Conservation (phyloP, 2,797 vertebrate genomes). For the Siniperca undulata region DNA sequence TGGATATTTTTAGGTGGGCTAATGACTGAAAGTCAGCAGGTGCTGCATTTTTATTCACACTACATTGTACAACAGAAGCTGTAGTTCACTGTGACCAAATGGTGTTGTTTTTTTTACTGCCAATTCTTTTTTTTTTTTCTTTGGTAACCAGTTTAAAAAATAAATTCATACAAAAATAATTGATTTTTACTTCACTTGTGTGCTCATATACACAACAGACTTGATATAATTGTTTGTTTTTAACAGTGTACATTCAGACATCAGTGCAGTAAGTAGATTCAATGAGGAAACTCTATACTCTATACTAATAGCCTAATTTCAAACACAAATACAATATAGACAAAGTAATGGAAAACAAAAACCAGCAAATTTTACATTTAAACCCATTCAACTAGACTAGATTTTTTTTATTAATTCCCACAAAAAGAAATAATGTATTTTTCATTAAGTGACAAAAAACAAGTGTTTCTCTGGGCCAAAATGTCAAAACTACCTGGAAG, state of each 20-base stretch:
- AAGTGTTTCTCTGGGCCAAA: not conserved
- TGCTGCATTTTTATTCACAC: conserved; percentile 26
- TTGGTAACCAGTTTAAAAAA: conserved; percentile 20
- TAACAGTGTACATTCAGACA: not conserved
- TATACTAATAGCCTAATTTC: not conserved
- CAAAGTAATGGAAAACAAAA: not conserved
- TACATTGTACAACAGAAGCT: not conserved
- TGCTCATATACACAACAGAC: conserved; percentile 2
- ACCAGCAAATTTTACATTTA: not conserved
- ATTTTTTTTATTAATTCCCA: not conserved
- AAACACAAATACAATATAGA: not conserved
- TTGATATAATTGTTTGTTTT: not conserved
- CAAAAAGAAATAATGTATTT: not conserved
- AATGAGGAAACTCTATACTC: not conserved
- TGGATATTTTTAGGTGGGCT: not conserved
- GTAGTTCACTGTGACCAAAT: not conserved
- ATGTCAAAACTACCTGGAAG: not conserved
- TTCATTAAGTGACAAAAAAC: not conserved
- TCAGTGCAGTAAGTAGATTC: not conserved
- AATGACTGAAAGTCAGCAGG: conserved; percentile 2
- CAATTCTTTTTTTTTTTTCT: not conserved
- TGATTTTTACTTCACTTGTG: conserved; percentile 7
- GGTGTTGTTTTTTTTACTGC: not conserved
- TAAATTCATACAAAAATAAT: not conserved
- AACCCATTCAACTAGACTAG: not conserved